Conservation (phyloP, 2,113 vertebrate genomes). For the Megatriorchis doriae region DNA sequence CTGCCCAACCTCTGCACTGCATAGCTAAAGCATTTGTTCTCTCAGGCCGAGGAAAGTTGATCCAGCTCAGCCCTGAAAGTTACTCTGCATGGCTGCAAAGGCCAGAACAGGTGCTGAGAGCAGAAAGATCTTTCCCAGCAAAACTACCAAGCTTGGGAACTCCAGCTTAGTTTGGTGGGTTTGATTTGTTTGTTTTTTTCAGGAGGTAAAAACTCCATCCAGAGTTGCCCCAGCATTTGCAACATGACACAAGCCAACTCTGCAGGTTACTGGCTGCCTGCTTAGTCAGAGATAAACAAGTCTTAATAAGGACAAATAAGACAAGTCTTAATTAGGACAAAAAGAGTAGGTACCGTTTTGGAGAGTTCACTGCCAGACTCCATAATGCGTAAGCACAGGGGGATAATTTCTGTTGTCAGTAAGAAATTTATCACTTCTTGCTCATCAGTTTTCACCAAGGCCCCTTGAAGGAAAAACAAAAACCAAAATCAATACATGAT, state of each 20-base stretch:
- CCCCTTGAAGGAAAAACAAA: slow-evolving; percentile 76
- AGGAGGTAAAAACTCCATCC: not conserved
- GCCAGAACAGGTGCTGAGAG: not conserved
- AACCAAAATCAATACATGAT: not conserved
- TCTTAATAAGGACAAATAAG: not conserved
- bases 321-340: not conserved
- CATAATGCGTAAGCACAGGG: slow-evolving; percentile 97
- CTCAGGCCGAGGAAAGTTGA: not conserved
- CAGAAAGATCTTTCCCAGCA: not conserved
- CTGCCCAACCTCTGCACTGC: not conserved
- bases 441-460: slow-evolving; percentile 96
- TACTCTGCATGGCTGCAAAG: not conserved
- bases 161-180: not conserved
- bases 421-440: slow-evolving; percentile 99
- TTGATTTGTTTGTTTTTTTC: not conserved
- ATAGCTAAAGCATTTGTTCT: not conserved
- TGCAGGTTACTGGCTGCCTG: not conserved
- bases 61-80: not conserved
- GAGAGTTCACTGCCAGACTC: slow-evolving; percentile 98
- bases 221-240: not conserved
- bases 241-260: not conserved
- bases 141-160: not conserved
- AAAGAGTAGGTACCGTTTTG: slow-evolving; percentile 84
- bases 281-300: not conserved
- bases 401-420: slow-evolving; percentile 97